Conservation (phyloP, 2,113 vertebrate genomes). For the Acanthisitta chloris region DNA sequence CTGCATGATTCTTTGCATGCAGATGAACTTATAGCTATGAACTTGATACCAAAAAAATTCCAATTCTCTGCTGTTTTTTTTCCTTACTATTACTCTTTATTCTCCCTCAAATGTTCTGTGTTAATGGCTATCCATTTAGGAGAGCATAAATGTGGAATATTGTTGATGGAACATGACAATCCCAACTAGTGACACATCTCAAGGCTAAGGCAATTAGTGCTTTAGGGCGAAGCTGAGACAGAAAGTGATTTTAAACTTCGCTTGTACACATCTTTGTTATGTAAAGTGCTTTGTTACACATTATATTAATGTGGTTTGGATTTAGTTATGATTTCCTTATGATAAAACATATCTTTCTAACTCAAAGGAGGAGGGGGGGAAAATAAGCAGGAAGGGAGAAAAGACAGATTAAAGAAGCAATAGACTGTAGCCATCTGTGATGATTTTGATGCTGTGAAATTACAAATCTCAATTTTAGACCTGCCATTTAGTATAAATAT, state of each 20-base stretch:
- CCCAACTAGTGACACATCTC: neutral
- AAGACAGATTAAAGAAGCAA: slow-evolving; percentile 56
- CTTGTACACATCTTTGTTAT: slow-evolving; percentile 10
- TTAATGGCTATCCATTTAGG: neutral
- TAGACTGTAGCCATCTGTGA: slow-evolving; percentile 60
- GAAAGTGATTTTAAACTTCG: neutral
- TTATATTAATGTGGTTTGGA: slow-evolving; percentile 26
- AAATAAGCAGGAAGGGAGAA: slow-evolving; percentile 5
- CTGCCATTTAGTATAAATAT: slow-evolving; percentile 62
- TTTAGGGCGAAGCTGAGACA: slow-evolving; percentile 15
- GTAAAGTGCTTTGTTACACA: slow-evolving; percentile 25
- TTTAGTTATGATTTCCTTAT: slow-evolving; percentile 5
- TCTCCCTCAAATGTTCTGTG: neutral
- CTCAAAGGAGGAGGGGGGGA: neutral
- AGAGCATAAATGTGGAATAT: neutral
- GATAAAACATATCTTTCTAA: neutral
- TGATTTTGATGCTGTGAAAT: slow-evolving; percentile 52
- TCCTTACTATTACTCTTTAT: neutral
- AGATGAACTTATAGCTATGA: neutral
- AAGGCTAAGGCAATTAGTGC: neutral
- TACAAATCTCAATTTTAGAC: slow-evolving; percentile 58
- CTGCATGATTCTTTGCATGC: neutral
- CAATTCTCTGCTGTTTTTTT: neutral
- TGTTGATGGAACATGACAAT: neutral
- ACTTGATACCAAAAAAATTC: neutral